These are phyloP conservation scores for Verasper variegatus DNA, from an alignment of 2,113 vertebrate species.

Conservation along the genomic window DNA sequence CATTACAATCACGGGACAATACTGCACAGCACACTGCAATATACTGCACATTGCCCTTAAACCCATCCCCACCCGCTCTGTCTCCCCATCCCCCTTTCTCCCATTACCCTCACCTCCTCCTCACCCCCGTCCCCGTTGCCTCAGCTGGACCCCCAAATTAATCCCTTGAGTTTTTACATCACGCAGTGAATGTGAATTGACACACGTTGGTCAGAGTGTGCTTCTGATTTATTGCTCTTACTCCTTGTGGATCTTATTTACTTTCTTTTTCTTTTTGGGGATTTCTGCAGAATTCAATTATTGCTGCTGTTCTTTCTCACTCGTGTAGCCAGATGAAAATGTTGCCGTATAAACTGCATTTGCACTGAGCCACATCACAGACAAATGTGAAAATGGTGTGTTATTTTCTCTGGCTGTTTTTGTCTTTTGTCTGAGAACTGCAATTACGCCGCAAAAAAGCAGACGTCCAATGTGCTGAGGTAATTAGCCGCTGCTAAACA, in stretches of 20 bases:
- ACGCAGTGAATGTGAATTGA: conserved; percentile 31
- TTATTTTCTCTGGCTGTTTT: conserved; percentile 63
- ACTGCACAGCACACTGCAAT: conserved; percentile 51
- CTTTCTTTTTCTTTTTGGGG: neutral
- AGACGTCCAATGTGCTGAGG: conserved; percentile 65
- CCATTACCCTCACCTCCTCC: conserved; percentile 21
- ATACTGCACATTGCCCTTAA: conserved; percentile 48
- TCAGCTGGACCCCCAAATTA: conserved; percentile 65
- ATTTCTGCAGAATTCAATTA: neutral
- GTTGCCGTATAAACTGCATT: neutral
- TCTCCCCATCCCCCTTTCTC: conserved; percentile 45
- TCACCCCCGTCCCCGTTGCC: conserved; percentile 17
- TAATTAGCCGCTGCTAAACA: conserved; percentile 70
- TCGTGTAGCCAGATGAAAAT: neutral
- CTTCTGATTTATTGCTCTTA: conserved; percentile 32
- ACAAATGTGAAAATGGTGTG: conserved; percentile 48
- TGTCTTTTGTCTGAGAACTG: conserved; percentile 51
- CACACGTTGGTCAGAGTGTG: conserved; percentile 23
- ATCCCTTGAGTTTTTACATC: conserved; percentile 58
- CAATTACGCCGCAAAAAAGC: conserved; percentile 69
- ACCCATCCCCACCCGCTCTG: conserved; percentile 31
- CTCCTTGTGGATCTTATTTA: neutral
- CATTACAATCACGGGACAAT: conserved; percentile 64
- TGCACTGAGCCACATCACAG: neutral
- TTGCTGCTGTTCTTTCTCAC: neutral